Conservation (phyloP, 2,797 vertebrate genomes). For the Adrianichthys oophorus region DNA sequence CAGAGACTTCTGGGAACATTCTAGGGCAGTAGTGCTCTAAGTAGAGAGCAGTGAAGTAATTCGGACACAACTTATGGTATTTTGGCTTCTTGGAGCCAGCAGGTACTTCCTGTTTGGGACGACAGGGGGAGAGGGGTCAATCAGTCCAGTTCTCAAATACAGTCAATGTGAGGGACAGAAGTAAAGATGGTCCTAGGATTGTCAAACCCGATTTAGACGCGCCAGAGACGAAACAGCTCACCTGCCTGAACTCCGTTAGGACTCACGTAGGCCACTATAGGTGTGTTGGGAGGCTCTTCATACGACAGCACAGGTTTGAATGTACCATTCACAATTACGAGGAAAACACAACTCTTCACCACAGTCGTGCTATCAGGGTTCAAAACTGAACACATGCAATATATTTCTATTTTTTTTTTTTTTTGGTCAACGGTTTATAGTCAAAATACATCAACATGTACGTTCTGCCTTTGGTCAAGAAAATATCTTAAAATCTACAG, state of each 20-base stretch:
- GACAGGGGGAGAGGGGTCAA: too few relatives aligned
- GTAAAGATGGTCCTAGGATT: constrained; percentile 19
- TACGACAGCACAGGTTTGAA: constrained; percentile 37
- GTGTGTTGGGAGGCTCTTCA: constrained; percentile 33
- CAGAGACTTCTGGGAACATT: too few relatives aligned
- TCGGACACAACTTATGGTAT: too few relatives aligned
- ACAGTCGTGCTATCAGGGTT: constrained; percentile 53
- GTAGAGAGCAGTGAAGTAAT: too few relatives aligned
- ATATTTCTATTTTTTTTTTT: too few relatives aligned
- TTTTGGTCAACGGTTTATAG: constrained; percentile 69
- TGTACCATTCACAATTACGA: constrained; percentile 56
- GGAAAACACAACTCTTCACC: constrained; percentile 43
- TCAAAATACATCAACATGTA: constrained; percentile 78
- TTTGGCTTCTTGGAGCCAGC: too few relatives aligned
- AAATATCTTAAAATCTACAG: constrained; percentile 80
- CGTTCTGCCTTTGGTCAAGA: constrained; percentile 81
- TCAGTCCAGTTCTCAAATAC: too few relatives aligned
- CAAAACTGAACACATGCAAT: constrained; percentile 49
- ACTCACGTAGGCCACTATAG: constrained; percentile 21
- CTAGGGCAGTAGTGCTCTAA: too few relatives aligned
- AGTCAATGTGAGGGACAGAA: not conserved
- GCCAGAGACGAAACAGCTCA: not conserved
- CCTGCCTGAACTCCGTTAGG: constrained; percentile 4
- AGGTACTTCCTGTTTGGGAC: too few relatives aligned
- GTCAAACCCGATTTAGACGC: constrained; percentile 23